These are phyloP conservation scores for Corythornis vintsioides DNA, from an alignment of 2,113 vertebrate genomes.

Conservation along the genomic window DNA sequence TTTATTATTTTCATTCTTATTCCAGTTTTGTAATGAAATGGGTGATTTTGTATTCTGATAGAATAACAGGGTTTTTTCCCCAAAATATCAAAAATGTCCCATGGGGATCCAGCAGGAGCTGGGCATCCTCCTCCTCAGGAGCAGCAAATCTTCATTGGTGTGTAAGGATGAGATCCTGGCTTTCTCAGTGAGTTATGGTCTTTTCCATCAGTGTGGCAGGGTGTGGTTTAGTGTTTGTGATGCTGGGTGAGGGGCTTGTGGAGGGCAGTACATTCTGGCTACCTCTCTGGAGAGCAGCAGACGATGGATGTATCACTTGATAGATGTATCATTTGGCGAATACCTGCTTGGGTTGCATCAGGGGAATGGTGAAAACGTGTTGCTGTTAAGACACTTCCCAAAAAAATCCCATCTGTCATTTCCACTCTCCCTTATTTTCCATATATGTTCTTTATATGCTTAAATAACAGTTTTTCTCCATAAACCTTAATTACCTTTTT, in stretches of 20 bases:
- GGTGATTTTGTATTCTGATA: neutral
- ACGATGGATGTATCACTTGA: neutral
- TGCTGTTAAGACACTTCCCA: neutral
- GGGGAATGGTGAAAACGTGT: neutral
- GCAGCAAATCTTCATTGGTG: neutral
- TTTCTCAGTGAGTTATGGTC: rapidly evolving
- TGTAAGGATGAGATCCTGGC: neutral
- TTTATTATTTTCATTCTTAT: neutral
- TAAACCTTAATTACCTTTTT: neutral
- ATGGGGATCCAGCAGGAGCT: neutral
- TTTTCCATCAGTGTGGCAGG: neutral
- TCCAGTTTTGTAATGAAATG: neutral
- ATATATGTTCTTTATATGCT: neutral
- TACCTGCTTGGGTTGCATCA: neutral
- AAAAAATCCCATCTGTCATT: neutral
- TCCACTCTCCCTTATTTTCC: neutral
- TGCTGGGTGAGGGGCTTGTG: neutral
- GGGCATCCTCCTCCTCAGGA: neutral
- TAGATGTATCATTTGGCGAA: neutral
- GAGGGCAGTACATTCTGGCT: neutral
- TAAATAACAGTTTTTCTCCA: neutral
- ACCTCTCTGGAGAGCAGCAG: neutral
- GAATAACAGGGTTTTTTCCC: neutral
- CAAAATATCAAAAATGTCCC: neutral
- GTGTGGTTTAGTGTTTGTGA: neutral